A percentile compares a stretch with the other conserved stretches of the same genome.
phyloP scores from a whole-genome alignment of 2,888 invertebrate genomes.

The Drosophila falleni region DNA sequence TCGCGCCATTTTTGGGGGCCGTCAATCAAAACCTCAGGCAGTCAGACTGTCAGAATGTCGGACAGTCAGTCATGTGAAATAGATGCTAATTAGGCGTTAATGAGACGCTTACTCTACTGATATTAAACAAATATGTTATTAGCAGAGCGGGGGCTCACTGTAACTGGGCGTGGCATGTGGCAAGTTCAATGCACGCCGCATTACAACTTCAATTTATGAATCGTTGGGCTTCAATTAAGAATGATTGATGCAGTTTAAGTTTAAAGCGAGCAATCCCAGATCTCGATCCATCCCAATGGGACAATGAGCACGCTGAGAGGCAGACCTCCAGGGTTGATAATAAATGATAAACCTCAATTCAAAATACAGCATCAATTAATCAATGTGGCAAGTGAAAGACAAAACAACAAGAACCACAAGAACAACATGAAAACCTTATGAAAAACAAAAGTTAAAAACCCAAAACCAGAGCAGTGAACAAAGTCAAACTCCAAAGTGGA shows the following conservation, averaged over 20 bases:
- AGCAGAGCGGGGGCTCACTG: neutral
- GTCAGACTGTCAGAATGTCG: neutral
- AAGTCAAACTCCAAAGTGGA: slow-evolving; percentile 1
- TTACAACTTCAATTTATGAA: slow-evolving; percentile 46
- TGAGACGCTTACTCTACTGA: slow-evolving; percentile 45
- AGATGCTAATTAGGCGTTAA: slow-evolving; percentile 75
- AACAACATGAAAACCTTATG: slow-evolving; percentile 67
- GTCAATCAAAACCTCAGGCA: slow-evolving; percentile 43
- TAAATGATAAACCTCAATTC: slow-evolving; percentile 62
- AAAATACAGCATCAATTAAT: slow-evolving; percentile 76
- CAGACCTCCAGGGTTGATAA: slow-evolving; percentile 53
- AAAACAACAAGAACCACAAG: slow-evolving; percentile 38
- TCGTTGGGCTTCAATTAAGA: slow-evolving; percentile 62
- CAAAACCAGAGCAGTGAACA: slow-evolving; percentile 19
- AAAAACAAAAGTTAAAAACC: slow-evolving; percentile 17
- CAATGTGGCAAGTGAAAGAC: slow-evolving; percentile 69
- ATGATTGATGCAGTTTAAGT: slow-evolving; percentile 72
- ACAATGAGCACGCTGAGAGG: slow-evolving; percentile 56
- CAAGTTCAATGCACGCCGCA: slow-evolving; percentile 57
- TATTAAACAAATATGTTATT: slow-evolving; percentile 23
- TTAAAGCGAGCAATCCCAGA: slow-evolving; percentile 20
- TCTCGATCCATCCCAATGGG: slow-evolving; percentile 30
- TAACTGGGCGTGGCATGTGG: slow-evolving; percentile 40
- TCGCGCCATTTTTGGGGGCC: slow-evolving; percentile 33
- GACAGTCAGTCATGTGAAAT: slow-evolving; percentile 45